These are phyloP conservation scores for Cotesia congregata DNA, from an alignment of 2,888 invertebrate species.

Conservation along the genomic window DNA sequence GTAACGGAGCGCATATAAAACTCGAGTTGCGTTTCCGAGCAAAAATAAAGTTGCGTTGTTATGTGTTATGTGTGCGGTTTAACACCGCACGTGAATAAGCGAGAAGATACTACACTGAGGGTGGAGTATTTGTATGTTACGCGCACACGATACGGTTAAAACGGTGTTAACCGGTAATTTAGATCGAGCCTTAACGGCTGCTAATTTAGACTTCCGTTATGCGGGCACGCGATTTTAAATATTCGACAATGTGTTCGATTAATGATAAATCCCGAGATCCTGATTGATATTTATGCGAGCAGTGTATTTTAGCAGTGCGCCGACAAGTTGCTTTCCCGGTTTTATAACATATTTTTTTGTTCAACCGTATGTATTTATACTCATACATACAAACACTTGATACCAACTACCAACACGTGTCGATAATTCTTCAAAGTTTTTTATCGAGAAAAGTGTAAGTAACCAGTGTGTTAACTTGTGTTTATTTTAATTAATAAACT, in stretches of 20 bases:
- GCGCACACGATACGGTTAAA: background rate
- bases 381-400: background rate
- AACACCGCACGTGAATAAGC: background rate
- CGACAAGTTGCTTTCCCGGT: background rate
- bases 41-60: background rate
- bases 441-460: background rate
- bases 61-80: background rate
- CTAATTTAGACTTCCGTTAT: constrained; percentile 1
- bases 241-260: background rate
- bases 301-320: background rate
- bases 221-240: background rate
- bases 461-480: background rate
- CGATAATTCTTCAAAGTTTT: background rate
- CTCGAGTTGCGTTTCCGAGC: too few species aligned
- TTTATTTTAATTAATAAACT: background rate
- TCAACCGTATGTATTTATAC: background rate
- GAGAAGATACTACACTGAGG: background rate
- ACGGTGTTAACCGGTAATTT: constrained; percentile 1
- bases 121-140: background rate
- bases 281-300: background rate
- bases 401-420: background rate
- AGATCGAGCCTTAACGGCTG: background rate
- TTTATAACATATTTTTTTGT: background rate
- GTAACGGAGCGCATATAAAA: background rate
- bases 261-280: background rate